These are phyloP conservation scores for Arge pagana DNA, from an alignment of 2,888 invertebrate species.

Conservation along the genomic window DNA sequence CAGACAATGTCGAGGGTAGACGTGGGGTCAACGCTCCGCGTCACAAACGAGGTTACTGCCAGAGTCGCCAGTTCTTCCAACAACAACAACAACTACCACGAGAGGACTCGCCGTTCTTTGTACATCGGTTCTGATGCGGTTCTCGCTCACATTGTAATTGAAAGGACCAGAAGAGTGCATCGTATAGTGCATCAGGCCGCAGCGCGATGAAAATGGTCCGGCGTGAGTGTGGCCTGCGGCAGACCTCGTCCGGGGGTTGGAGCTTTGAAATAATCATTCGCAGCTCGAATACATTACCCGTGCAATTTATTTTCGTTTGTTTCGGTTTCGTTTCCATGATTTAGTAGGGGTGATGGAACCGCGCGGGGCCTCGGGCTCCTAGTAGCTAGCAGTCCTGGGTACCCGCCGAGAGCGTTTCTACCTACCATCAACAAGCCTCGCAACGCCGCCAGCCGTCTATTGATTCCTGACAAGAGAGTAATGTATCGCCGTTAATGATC, in stretches of 20 bases:
- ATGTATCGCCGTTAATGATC: slow-evolving; percentile 55
- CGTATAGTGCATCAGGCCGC: slow-evolving; percentile 25
- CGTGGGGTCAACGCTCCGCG: no score
- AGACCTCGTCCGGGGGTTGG: slow-evolving; percentile 47
- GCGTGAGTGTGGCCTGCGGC: slow-evolving; percentile 43
- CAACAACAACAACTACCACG: no score
- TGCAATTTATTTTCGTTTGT: slow-evolving; percentile 54
- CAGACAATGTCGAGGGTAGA: no score
- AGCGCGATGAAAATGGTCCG: slow-evolving; percentile 30
- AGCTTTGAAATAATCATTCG: slow-evolving; percentile 55
- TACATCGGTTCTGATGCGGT: no score
- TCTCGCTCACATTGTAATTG: no score
- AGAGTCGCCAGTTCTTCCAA: slow-evolving; percentile 35
- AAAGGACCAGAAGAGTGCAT: not conserved
- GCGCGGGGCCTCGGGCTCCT: slow-evolving; percentile 13
- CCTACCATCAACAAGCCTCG: slow-evolving; percentile 20
- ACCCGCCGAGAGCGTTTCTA: no score
- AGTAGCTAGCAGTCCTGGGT: no score
- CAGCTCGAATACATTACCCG: slow-evolving; percentile 53
- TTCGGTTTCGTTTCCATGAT: slow-evolving; percentile 52
- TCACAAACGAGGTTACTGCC: slow-evolving; percentile 15
- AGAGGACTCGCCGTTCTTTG: no score
- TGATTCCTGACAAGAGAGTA: slow-evolving; percentile 54
- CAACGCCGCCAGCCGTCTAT: slow-evolving; percentile 39
- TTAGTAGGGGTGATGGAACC: slow-evolving; percentile 35